Conservation (phyloP, 2,113 vertebrate species). For the Hippocampus barbouri region DNA sequence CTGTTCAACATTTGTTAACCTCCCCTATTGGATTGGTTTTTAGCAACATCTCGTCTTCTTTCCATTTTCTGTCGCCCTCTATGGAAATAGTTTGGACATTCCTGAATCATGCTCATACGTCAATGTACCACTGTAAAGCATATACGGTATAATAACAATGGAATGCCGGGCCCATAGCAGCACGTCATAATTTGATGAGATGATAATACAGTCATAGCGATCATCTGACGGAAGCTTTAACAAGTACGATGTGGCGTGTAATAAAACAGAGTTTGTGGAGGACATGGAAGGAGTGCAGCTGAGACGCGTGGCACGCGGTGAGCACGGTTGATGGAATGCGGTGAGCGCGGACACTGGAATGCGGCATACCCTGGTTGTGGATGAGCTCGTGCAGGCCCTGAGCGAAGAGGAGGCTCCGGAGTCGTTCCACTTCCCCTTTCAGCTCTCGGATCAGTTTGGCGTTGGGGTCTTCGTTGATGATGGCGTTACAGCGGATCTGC, state of each 20-base stretch:
- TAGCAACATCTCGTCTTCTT: not conserved
- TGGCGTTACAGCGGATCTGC: constrained; percentile 85
- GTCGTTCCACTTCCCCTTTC: constrained; percentile 83
- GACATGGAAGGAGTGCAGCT: not conserved
- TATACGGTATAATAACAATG: not conserved
- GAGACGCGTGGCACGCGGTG: not conserved
- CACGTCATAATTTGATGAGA: too few species aligned
- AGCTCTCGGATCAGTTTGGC: constrained; percentile 84
- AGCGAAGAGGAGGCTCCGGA: constrained; percentile 77
- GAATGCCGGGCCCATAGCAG: not conserved
- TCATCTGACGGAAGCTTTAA: not conserved
- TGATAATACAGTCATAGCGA: not conserved
- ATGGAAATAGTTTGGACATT: not conserved
- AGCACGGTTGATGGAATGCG: not conserved
- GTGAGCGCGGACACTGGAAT: not conserved
- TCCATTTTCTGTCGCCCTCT: not conserved
- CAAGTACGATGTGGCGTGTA: too few species aligned
- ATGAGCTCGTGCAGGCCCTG: constrained; percentile 79
- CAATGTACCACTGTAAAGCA: not conserved
- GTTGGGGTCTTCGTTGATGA: constrained; percentile 88
- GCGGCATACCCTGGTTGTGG: constrained; percentile 40
- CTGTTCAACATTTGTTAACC: not conserved
- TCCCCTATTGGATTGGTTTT: not conserved
- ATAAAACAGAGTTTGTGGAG: not conserved
- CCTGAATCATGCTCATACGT: not conserved